Base-by-base conservation (phyloP, 2,888 invertebrate species). In the Diloba caeruleocephala region DNA sequence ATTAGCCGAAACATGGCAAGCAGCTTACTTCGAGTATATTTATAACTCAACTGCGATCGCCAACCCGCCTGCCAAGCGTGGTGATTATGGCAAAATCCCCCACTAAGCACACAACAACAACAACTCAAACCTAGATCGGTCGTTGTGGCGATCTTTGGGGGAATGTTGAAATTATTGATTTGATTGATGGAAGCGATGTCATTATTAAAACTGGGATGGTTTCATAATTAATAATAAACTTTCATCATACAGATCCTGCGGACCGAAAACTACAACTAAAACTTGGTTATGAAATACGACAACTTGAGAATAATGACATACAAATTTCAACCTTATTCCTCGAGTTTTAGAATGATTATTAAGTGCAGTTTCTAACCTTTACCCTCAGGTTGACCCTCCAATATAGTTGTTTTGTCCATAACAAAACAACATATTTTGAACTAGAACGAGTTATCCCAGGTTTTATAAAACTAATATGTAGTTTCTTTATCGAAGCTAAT, bases 381-480 rank as follows among this genome's bases (percentile, higher is more conserved):
- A 31, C 42, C 46, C 31, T 44, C 39, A 32, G 45, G 56, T 23
- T 65, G 52, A 77, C 81, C 79, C 74, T 79, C 79, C 76, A 81
- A 79, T 80, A 80, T 81, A 69, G 70, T 59, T 45, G 38, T 55
- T 66, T 71, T 80, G 78, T n/a, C n/a, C n/a, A n/a, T n/a, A 81
- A 73, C 79, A 74, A 74, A 82, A 79, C 76, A 77, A 74, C 75
- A 77, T 69, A 72, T 76, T 79, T 73, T 54, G 60, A 61, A 64
- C 67, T 67, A 60, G 72, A 78, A 74, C 69, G 68, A 72, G 72
- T 80, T 54, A 68, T 59, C 70, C 66, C 41, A 55, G 62, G 73
- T 76, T 78, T 74, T 78, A 65, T 57, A 62, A 76, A 81, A 79
- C 74, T 68, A 67, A 63, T 59, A 66, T 59, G 62, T 70, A 56